Base-by-base conservation (phyloP, 2,113 vertebrate genomes). In the Gadus chalcogrammus region DNA sequence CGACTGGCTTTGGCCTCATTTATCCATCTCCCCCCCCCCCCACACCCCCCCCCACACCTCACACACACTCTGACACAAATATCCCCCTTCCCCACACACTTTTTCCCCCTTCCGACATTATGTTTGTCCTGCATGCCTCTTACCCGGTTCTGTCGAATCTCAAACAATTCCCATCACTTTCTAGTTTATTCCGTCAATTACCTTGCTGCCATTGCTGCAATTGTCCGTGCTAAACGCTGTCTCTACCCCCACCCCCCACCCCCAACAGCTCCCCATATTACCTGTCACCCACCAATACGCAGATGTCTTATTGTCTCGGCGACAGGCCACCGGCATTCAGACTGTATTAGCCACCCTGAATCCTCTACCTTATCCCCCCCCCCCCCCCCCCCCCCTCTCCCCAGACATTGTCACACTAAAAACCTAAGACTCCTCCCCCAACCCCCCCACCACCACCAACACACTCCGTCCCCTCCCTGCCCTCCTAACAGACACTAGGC, bases 1-100 rank as follows among this genome's bases (percentile, higher is more conserved):
- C 70, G 67, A 77, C 81, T 69, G 18, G 76, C 77, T 71, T 82
- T 85, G 87, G 87, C 90, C 88, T 86, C 87, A 87, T 90, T 88
- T 87, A 88, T 89, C 87, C 82, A 79, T 84, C 86, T 67, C 82
- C 81, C 69, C n/a, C 16, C 59, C 16, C 15, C 17, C 38, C 69
- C n/a, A 18, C 59, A 18, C 15, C 17, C 38, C 18, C 35, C 52
- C 52, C 13, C 72, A 15, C n/a, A 18, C 59, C 16, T n/a, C 38
- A 42, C 35, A 65, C 42, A 48, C 22, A 27, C 35, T 28, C 22
- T 8, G 81, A 60, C 42, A 42, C 73, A 65, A 61, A 55, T 66
- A 31, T 48, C 0, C 42, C 31, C 31, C 8, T 48, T 8, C 42
- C 8, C 42, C 9, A 48, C 2, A 24, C 24, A 24, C 24, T 24